A percentile compares a stretch with the other conserved stretches of the same genome.
These are phyloP conservation scores for Acridotheres tristis DNA, from an alignment of 2,797 vertebrate genomes.

Conservation along the genomic window DNA sequence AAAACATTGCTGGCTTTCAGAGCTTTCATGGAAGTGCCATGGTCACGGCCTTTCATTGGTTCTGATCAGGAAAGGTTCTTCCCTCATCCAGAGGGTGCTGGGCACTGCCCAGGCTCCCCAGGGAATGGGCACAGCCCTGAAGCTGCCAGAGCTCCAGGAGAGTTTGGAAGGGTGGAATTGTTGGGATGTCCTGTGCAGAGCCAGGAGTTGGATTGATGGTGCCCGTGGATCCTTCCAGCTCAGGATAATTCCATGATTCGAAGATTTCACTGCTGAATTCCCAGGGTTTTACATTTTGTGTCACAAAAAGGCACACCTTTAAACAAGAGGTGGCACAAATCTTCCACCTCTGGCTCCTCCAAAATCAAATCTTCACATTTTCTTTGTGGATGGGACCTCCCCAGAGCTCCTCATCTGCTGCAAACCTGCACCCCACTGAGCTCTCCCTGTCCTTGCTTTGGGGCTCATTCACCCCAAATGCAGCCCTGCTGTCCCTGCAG, in stretches of 20 bases:
- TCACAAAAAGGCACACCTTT: background rate
- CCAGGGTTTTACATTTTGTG: accelerated
- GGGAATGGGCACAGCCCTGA: accelerated
- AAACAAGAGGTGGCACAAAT: background rate
- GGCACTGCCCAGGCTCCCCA: background rate
- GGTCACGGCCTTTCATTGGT: background rate
- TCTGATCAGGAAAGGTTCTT: background rate
- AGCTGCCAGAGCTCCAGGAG: background rate
- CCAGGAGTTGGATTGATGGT: background rate
- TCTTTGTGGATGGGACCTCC: background rate
- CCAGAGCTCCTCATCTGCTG: background rate
- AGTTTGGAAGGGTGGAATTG: background rate
- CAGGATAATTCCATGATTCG: background rate
- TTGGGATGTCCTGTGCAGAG: background rate
- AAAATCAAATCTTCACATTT: too few relatives aligned
- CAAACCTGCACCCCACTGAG: background rate
- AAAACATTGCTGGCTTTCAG: background rate
- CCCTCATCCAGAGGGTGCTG: background rate
- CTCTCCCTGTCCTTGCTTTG: background rate
- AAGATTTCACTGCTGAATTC: background rate
- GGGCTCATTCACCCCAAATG: background rate
- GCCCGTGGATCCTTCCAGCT: background rate
- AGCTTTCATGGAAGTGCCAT: background rate
- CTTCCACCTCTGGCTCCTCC: background rate
- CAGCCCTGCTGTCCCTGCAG: background rate